Evolutionary conservation across 2,888 invertebrate species (phyloP), one percentile per base, ranked within the genome.

Genomic region (Embidobia sp.): DNA sequence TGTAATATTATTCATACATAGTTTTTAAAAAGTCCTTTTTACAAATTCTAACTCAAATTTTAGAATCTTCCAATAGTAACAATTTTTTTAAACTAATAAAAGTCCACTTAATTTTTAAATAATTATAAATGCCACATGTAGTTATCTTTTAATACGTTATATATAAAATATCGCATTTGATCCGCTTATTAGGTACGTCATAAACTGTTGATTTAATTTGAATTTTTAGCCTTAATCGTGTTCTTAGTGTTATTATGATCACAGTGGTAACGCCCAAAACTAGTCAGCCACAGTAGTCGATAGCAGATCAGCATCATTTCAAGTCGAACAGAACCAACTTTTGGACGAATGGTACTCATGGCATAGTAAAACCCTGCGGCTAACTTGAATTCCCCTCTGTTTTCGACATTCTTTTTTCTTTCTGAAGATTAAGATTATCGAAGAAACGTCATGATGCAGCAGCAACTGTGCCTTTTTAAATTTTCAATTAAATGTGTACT

Each of bases 191-290:
- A 13, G 15, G 19, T 8, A 10, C 10, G 53, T 26, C 51, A 40
- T 61, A 61, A 70, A 49, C 48, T 18, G 61, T 22, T 11, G 13
- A 33, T 51, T 31, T 27, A 31, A 57, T 59, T 55, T 19, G 59
- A 66, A 73, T 51, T 55, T 48, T n/a, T 19, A 33, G 22, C 51
- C 51, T 66, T 51, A 51, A 59, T 73, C 64, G 18, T 64, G 59
- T 74, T 46, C 59, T 27, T 37, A 27, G 69, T 75, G 64, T 51
- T 72, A 77, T 77, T 66, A 37, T 57, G 61, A 61, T 67, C 80
- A 74, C 81, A 84, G 82, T 81, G 85, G 87, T 87, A 83, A 86
- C 87, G 87, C 87, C 87, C 85, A 84, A 78, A 80, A 81, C 85
- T 86, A 80, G 86, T 87, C 84, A 79, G 78, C 79, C 80, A 73